phyloP scores from a whole-genome alignment of 2,113 vertebrate genomes.

The Xerus inauris region DNA sequence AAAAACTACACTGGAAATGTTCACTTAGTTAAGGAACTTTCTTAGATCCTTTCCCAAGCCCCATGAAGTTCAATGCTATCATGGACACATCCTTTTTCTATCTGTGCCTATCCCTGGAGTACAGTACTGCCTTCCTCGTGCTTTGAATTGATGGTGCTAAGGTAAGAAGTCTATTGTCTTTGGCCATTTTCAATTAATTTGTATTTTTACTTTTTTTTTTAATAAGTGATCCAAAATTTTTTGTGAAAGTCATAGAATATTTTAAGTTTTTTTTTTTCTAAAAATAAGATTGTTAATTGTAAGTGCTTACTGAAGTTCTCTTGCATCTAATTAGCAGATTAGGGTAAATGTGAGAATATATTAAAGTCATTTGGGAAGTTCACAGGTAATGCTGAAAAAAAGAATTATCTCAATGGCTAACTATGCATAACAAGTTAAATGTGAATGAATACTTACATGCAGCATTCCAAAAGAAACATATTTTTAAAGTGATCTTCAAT shows the following conservation, averaged over 20 bases:
- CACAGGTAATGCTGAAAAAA: slow-evolving; percentile 57
- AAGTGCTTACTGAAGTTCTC: not conserved
- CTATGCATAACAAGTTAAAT: slow-evolving; percentile 15
- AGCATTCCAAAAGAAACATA: not conserved
- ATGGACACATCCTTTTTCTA: not conserved
- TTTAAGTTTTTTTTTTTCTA: not conserved
- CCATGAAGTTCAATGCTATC: not conserved
- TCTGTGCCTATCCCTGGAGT: not conserved
- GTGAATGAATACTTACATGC: not conserved
- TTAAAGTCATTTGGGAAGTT: slow-evolving; percentile 48
- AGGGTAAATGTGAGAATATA: slow-evolving; percentile 34
- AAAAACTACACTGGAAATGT: not conserved
- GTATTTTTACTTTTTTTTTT: not conserved
- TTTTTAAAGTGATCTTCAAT: not conserved
- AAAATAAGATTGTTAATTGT: slow-evolving; percentile 10
- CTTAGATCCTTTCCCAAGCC: not conserved
- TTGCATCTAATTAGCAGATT: slow-evolving; percentile 60
- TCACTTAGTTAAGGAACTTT: not conserved
- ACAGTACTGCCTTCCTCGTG: not conserved
- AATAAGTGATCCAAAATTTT: not conserved
- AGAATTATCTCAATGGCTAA: slow-evolving; percentile 45
- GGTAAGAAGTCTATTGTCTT: not conserved
- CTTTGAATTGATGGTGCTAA: not conserved
- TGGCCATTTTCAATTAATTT: slow-evolving; percentile 29
- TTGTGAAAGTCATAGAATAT: not conserved